phyloP scores from a whole-genome alignment of 1,140 invertebrate genomes.

The Eriosoma lanigerum region DNA sequence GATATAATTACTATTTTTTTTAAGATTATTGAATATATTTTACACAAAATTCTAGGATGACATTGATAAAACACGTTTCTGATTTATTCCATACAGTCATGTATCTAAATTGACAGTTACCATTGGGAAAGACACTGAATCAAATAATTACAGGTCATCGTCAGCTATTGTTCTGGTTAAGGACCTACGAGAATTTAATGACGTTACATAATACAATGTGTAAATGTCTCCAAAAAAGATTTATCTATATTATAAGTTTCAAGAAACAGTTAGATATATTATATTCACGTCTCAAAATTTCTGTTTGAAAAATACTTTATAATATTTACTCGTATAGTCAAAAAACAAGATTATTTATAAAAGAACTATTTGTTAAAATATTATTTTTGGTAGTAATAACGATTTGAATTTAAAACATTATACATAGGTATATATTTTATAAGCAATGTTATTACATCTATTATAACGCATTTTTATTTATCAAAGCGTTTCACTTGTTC shows the following conservation, averaged over 20 bases:
- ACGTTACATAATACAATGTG: background rate
- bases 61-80: constrained; percentile 24
- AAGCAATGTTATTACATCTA: no score
- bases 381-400: no score
- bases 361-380: no score
- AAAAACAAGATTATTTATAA: no score
- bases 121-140: constrained; percentile 30
- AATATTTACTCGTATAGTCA: no score
- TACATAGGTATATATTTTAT: no score
- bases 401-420: no score
- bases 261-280: no score
- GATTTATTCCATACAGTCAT: constrained; percentile 10
- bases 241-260: background rate
- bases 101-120: constrained; percentile 27
- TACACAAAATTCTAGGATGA: background rate
- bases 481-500: background rate
- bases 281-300: no score
- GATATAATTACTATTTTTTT: background rate
- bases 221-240: background rate
- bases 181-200: background rate
- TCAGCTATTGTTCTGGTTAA: constrained; percentile 33
- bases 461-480: background rate
- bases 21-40: background rate
- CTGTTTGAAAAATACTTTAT: no score
- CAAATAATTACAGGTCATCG: constrained; percentile 46